Conservation (phyloP, 2,113 vertebrate genomes). For the Ochotona princeps region DNA sequence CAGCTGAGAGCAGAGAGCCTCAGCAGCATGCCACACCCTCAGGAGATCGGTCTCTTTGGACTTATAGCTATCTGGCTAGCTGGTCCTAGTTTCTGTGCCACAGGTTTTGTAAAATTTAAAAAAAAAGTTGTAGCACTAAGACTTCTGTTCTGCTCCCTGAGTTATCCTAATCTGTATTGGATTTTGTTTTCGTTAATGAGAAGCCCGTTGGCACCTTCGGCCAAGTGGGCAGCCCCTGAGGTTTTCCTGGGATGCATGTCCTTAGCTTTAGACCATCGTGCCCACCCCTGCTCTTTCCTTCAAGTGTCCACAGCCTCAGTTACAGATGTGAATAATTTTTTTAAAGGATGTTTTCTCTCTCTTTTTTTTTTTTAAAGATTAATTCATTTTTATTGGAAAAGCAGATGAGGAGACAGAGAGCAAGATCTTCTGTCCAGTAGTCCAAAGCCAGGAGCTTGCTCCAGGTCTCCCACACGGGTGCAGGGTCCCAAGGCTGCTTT, state of each 20-base stretch:
- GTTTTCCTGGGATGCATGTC: not conserved
- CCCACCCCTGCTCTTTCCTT: no score
- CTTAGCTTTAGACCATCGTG: fast-evolving
- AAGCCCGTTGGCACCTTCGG: not conserved
- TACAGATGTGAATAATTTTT: no score
- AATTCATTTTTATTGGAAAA: no score
- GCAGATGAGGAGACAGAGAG: no score
- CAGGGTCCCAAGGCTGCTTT: no score
- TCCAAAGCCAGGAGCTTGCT: no score
- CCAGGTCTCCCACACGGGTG: no score
- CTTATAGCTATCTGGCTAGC: not conserved
- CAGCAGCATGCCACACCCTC: no score
- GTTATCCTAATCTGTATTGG: not conserved
- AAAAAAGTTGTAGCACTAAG: not conserved
- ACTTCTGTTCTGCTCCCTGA: not conserved
- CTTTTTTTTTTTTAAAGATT: no score
- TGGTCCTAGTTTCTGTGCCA: not conserved
- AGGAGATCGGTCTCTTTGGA: not conserved
- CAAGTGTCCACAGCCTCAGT: no score
- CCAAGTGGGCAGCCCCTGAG: not conserved
- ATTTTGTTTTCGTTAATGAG: not conserved
- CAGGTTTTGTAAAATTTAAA: not conserved
- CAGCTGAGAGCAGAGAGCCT: not conserved
- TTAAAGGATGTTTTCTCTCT: no score
- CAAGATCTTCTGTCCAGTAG: no score